phyloP scores from a whole-genome alignment of 1,140 invertebrate genomes.

The Drosophila arawakana region DNA sequence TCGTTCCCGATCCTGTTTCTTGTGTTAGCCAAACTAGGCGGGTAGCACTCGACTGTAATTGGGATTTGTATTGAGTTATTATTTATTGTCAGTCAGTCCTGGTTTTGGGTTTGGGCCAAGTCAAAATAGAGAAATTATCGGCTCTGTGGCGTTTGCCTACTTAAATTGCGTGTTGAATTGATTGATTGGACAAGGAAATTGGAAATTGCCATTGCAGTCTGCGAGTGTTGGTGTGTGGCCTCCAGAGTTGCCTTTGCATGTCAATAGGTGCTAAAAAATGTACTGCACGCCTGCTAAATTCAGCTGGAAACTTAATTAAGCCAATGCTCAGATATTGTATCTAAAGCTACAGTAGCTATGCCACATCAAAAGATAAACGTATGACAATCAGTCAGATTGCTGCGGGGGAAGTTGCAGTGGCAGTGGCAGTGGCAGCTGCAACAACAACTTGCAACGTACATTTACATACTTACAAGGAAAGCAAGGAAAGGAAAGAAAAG shows the following conservation, averaged over 20 bases:
- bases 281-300: conserved; percentile 51
- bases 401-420: conserved; percentile 31
- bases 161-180: conserved; percentile 78
- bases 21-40: conserved; percentile 55
- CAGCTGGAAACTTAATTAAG: conserved; percentile 77
- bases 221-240: conserved; percentile 29
- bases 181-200: conserved; percentile 70
- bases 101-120: conserved; percentile 20
- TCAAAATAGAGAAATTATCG: conserved; percentile 83
- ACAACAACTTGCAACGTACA: conserved; percentile 35
- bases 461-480: conserved; percentile 83
- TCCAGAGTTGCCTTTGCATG: conserved; percentile 61
- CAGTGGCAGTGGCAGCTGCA: conserved; percentile 15
- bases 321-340: conserved; percentile 49
- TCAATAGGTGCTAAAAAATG: conserved; percentile 82
- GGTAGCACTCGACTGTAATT: conserved; percentile 80
- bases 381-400: conserved; percentile 77
- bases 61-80: conserved; percentile 84
- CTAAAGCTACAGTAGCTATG: conserved; percentile 69
- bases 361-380: conserved; percentile 76
- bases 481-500: conserved; percentile 71
- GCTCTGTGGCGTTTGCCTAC: conserved; percentile 42
- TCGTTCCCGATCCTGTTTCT: conserved; percentile 18
- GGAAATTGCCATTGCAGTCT: conserved; percentile 43
- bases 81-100: conserved; percentile 69